phyloP scores from a whole-genome alignment of 2,797 vertebrate genomes.

The Antennarius maculatus region DNA sequence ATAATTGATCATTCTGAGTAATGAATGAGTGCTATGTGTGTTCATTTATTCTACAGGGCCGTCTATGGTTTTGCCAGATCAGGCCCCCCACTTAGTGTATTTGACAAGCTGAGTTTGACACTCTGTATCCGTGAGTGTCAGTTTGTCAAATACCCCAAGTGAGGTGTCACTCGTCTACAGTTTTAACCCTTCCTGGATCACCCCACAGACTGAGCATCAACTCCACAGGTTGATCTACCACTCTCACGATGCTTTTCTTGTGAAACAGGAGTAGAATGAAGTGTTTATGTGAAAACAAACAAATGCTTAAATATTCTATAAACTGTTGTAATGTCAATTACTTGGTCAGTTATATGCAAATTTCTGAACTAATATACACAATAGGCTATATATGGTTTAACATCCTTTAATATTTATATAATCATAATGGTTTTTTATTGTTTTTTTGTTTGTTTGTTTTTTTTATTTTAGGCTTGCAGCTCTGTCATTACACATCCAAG shows the following conservation, averaged over 20 bases:
- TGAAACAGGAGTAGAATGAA: background rate
- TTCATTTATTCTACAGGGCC: conserved; percentile 55
- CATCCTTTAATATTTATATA: no score
- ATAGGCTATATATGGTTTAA: no score
- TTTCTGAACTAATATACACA: no score
- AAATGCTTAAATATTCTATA: background rate
- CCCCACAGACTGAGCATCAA: background rate
- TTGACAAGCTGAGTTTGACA: conserved; percentile 99
- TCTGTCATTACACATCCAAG: background rate
- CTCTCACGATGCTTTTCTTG: background rate
- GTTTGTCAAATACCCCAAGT: conserved; percentile 99
- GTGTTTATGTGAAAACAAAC: background rate
- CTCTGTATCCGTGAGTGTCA: conserved; percentile 97
- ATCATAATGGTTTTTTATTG: no score
- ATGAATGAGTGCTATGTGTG: background rate
- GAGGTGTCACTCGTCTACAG: conserved; percentile 85
- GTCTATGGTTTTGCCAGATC: conserved; percentile 31
- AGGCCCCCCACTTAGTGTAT: conserved; percentile 95
- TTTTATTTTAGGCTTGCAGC: background rate
- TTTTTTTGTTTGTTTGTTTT: no score
- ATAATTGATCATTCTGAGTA: conserved; percentile 4
- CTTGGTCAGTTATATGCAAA: background rate
- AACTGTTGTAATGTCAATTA: background rate
- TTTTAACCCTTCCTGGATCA: conserved; percentile 1
- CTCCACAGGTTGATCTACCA: background rate